phyloP scores from a whole-genome alignment of 2,797 vertebrate species.

The Poeciliopsis paucimaculata region DNA sequence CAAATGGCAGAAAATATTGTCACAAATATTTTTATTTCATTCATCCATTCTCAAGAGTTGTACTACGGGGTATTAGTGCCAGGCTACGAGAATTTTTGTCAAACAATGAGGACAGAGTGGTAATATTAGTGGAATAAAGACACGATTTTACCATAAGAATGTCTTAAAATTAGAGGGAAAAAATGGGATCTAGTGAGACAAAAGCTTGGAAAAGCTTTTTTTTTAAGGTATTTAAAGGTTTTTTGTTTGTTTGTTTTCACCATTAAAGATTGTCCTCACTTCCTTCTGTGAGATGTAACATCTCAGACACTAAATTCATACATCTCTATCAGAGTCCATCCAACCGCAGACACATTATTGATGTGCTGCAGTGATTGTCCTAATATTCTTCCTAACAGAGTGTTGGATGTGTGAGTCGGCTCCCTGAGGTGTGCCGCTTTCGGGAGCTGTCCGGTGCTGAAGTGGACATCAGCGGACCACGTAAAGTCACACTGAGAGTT shows the following conservation, averaged over 20 bases:
- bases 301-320: neutral
- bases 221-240: neutral
- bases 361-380: neutral
- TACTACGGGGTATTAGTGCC: no score
- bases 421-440: neutral
- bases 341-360: neutral
- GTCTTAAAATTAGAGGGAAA: no score
- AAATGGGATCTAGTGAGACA: no score
- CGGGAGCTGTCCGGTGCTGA: constrained; percentile 8
- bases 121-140: no score
- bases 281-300: neutral
- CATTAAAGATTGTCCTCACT: neutral
- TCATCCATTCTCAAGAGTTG: no score
- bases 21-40: no score
- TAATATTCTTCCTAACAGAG: neutral
- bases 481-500: neutral
- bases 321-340: neutral
- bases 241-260: neutral
- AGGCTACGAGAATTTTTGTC: no score
- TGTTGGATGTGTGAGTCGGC: neutral
- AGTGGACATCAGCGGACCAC: neutral
- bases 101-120: no score
- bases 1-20: no score
- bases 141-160: no score
- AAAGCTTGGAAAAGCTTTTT: no score